Evolutionary conservation across 2,113 vertebrate species (phyloP), one percentile per base, ranked within the genome.

Genomic region (Dicaeum eximium): DNA sequence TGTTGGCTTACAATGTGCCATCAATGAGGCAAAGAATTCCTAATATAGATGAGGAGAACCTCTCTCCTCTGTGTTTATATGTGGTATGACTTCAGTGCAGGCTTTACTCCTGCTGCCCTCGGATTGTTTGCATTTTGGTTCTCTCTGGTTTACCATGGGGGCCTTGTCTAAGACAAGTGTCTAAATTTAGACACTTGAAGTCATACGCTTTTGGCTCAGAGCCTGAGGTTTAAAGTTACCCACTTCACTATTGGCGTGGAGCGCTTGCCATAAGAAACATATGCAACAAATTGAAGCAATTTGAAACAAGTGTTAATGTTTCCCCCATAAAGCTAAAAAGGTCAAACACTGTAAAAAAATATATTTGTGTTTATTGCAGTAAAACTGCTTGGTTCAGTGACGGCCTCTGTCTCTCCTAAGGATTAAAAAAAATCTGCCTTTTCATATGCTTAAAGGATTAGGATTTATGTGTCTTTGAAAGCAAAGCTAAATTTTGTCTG

Each of bases 141-240:
- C 61, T 79, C 57, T 64, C 44, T 85, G 54, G 28, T 30, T 94
- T 91, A 47, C 15, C 11, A 37, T 27, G 22, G 67, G 38, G 42
- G 58, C 58, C 42, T 75, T 15, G 28, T 90, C 79, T 70, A 80
- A 82, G 84, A 33, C 66, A 47, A 90, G 47, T 45, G 15, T 86
- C 85, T 95, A 95, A 86, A 92, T 94, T 88, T 95, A 94, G 89
- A 33, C 66, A 31, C n/a, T 75, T 85, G 15, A 62, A 87, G 77
- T 72, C 72, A 30, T 30, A 80, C 0, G 0, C 28, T 51, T 80
- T 83, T 93, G 93, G 93, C 78, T 83, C 54, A 19, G 42, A 93
- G 85, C 87, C 81, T 30, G 58, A 88, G 79, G 54, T 73, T 94
- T 88, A 62, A 87, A 92, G 50, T 92, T 93, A 66, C 47, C 15